Conservation (phyloP, 2,113 vertebrate species). For the Forbesichthys agassizii region DNA sequence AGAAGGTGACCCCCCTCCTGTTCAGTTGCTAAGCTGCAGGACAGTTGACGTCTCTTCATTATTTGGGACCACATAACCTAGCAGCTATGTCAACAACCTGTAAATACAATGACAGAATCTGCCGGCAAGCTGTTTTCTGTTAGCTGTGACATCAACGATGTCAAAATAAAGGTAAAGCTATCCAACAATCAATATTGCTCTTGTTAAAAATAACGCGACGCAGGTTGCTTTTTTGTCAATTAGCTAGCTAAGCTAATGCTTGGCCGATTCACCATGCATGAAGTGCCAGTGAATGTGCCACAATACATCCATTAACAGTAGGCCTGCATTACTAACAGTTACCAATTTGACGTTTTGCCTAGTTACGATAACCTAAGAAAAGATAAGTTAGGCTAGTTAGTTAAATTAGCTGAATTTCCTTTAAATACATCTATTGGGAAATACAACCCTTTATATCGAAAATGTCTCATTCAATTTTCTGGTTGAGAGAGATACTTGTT, state of each 20-base stretch:
- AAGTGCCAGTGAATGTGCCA: background rate
- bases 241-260: no score
- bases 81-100: constrained; percentile 26
- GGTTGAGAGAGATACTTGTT: no score
- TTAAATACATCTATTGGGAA: no score
- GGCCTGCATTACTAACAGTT: no score
- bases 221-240: no score
- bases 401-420: background rate
- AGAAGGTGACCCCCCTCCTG: constrained; percentile 1
- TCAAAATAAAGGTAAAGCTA: background rate
- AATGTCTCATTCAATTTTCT: no score
- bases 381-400: background rate
- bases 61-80: background rate
- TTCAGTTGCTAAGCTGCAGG: constrained; percentile 57
- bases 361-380: no score
- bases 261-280: background rate
- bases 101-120: background rate
- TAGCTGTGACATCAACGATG: background rate
- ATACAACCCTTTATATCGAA: no score
- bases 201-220: no score
- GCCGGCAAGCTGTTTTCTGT: background rate
- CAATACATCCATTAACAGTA: no score
- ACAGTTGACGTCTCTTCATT: background rate
- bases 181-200: background rate
- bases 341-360: no score